Evolutionary conservation across 2,888 invertebrate genomes (phyloP), one percentile per base, ranked within the genome.

Genomic region (Drosophila limbata): DNA sequence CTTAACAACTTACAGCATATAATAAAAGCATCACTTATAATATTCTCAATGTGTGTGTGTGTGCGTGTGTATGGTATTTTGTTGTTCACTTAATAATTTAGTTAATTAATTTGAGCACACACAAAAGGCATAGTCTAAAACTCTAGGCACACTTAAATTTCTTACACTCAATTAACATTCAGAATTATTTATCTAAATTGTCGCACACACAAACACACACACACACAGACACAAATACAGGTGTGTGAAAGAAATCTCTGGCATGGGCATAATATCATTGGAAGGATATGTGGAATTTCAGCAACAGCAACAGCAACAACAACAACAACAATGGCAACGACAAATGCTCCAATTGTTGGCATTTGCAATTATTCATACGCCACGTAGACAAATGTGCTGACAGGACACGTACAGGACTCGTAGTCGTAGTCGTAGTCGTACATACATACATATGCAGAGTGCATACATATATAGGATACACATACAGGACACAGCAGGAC

Each of bases 361-460:
- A 84, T 89, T 84, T 81, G 83, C 83, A 84, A 84, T 84, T 84
- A 84, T 89, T 84, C 89, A 84, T 84, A 89, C 84, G 89, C 83
- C 89, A 84, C 79, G 89, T 89, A 89, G 89, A 89, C 89, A 84
- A 89, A 87, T 84, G 89, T 84, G 83, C 81, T 78, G 83, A 89
- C 89, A 89, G 89, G 66, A 69, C 69, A 79, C 69, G 75, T 74
- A 76, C 25, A 56, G 64, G 35, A 33, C 50, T 50, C 50, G 33
- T 31, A 31, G 31, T 17, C 47, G 33, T 31, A 31, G 31, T 17
- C 47, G 60, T 52, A 25, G 5, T 25, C 25, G 25, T 25, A 25
- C 25, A 25, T 6, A 55, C 39, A 47, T 10, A 28, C 28, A 28
- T 28, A 55, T 33, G 39, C 3, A 37, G 40, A 50, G 15, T 47